Base-by-base conservation (phyloP, 1,140 invertebrate genomes). In the Microplitis mediator region DNA sequence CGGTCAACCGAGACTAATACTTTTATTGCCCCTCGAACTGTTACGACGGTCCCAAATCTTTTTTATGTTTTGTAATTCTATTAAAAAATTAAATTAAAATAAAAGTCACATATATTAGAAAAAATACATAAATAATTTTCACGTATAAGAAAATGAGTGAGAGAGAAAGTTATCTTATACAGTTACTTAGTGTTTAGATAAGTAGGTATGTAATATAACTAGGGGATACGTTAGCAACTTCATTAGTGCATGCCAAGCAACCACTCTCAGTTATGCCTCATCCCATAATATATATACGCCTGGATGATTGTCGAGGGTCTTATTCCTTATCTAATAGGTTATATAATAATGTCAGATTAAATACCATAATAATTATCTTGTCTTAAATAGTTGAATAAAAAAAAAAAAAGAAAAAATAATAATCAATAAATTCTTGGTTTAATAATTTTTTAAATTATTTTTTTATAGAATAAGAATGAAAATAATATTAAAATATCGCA, bases 401-500 rank as follows among this genome's bases (percentile, higher is more conserved):
- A 39, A 35, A 13, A 64, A 60, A 31, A 60, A 4, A 2, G 31
- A 31, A 34, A 63, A 3, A 35, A 35, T 13, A 35, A n/a, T 35
- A 13, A n/a, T 35, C 34, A 16, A 39, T 63, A n/a, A 63, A 50
- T 14, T 60, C 14, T 14, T 66, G 23, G 34, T 51, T 34, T 16
- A 56, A 64, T 36, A 61, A 11, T 16, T 65, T 60, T 36, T 71
- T 51, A 31, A 23, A 65, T 67, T 56, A 67, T 58, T 69, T 67
- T 60, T 65, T 63, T 63, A 6, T 23, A 82, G 82, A 61, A 74
- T 3, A 66, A 67, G 14, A 64, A 77, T 50, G 54, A 69, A 54
- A 66, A 0, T 31, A 50, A 31, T 64, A 72, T 79, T 54, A 82
- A 84, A 54, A 79, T 90, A 11, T 82, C 85, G 76, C 86, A 87